Evolutionary conservation across 2,797 vertebrate genomes (phyloP).

Genomic region (Rachycentron canadum): DNA sequence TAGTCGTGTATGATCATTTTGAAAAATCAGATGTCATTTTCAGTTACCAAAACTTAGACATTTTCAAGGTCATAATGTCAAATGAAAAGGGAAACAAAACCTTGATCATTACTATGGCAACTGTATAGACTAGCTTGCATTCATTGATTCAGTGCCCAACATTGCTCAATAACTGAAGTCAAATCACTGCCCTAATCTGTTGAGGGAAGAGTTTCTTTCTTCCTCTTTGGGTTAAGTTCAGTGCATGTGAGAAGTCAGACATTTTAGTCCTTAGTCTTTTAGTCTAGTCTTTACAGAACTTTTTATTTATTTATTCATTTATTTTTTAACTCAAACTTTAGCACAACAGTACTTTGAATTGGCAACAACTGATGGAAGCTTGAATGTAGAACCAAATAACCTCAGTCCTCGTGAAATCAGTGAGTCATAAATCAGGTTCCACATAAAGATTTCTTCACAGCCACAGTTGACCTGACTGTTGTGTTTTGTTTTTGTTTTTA

Average conservation of each 20-base stretch:
- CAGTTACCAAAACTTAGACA: background rate
- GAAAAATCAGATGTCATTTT: background rate
- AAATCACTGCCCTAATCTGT: background rate
- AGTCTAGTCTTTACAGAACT: too few species aligned
- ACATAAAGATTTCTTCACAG: slow-evolving; percentile 29
- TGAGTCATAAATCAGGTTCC: slow-evolving; percentile 22
- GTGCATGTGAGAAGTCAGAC: background rate
- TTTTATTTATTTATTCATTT: too few species aligned
- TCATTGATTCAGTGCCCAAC: background rate
- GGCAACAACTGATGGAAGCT: background rate
- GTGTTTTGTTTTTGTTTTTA: background rate
- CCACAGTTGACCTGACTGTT: background rate
- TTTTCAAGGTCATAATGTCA: background rate
- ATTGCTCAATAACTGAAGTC: background rate
- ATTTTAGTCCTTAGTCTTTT: too few species aligned
- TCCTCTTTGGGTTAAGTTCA: background rate
- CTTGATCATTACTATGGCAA: background rate
- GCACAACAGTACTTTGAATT: background rate
- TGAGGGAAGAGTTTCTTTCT: background rate
- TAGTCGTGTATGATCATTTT: background rate
- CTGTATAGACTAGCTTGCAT: background rate
- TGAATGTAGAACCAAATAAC: slow-evolving; percentile 15
- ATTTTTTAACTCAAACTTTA: background rate
- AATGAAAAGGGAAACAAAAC: background rate
- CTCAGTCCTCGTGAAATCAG: background rate